phyloP scores from a whole-genome alignment of 2,888 invertebrate genomes.

The Phorcus lineatus region DNA sequence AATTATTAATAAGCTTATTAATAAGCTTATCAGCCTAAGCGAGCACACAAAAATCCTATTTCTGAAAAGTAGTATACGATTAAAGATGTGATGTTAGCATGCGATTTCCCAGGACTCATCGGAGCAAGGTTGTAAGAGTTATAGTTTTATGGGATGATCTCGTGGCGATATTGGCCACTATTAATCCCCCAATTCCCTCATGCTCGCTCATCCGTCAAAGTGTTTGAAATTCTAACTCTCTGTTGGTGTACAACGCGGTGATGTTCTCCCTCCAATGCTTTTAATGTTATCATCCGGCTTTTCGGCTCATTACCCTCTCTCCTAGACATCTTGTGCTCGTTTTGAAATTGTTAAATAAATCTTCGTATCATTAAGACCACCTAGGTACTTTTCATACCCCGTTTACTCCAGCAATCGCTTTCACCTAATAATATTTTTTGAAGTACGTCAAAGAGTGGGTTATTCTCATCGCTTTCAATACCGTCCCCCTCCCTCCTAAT shows the following conservation, averaged over 20 bases:
- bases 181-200: neutral
- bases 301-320: neutral
- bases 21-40: too few species aligned
- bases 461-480: neutral
- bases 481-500: neutral
- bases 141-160: neutral
- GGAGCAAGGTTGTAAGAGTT: neutral
- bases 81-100: neutral
- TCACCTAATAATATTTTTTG: slow-evolving; percentile 24
- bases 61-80: too few species aligned
- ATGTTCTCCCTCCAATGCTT: neutral
- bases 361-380: slow-evolving; percentile 22
- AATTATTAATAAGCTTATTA: too few species aligned
- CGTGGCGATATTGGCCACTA: neutral
- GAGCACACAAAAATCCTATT: too few species aligned
- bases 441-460: slow-evolving; percentile 15
- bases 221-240: slow-evolving; percentile 18
- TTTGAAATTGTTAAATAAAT: slow-evolving; percentile 25
- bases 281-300: slow-evolving; percentile 5
- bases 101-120: neutral
- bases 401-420: neutral
- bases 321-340: slow-evolving; percentile 2
- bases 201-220: neutral
- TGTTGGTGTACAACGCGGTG: neutral
- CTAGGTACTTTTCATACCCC: slow-evolving; percentile 4